These are phyloP conservation scores for Acromyrmex charruanus DNA, from an alignment of 1,140 invertebrate genomes.

Conservation along the genomic window DNA sequence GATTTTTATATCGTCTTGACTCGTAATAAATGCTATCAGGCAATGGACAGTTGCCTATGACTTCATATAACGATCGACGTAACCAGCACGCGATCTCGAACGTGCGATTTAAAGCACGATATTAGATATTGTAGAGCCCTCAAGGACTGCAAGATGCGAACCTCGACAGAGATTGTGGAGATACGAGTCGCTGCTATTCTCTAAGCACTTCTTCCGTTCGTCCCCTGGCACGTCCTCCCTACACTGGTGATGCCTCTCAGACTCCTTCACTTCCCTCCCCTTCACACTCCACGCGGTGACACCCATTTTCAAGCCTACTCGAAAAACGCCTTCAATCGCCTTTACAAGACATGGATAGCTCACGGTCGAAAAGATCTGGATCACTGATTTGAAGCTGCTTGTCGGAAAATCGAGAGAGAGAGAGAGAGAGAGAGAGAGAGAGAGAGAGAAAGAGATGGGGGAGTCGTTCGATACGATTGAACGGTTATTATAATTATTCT, in stretches of 20 bases:
- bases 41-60: slow-evolving; percentile 5
- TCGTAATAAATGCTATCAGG: not conserved
- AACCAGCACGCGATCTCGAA: slow-evolving; percentile 56
- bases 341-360: slow-evolving; percentile 81
- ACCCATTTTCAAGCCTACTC: slow-evolving; percentile 71
- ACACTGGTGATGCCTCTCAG: slow-evolving; percentile 28
- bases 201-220: slow-evolving; percentile 68
- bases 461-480: slow-evolving; percentile 49
- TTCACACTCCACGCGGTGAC: slow-evolving; percentile 19
- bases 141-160: slow-evolving; percentile 81
- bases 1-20: not conserved
- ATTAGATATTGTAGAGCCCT: slow-evolving; percentile 81
- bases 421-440: slow-evolving; percentile 39
- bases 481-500: slow-evolving; percentile 60
- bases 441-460: slow-evolving; percentile 11
- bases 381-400: slow-evolving; percentile 81
- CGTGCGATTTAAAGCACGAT: slow-evolving; percentile 82
- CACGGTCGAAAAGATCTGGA: slow-evolving; percentile 83
- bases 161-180: slow-evolving; percentile 84
- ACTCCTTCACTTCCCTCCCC: slow-evolving; percentile 33
- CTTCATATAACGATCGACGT: slow-evolving; percentile 44
- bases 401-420: slow-evolving; percentile 28
- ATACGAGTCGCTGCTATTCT: slow-evolving; percentile 80
- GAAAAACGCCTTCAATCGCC: slow-evolving; percentile 75
- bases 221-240: slow-evolving; percentile 32